Conservation (phyloP, 2,797 vertebrate species). For the Mionectes olivaceus region DNA sequence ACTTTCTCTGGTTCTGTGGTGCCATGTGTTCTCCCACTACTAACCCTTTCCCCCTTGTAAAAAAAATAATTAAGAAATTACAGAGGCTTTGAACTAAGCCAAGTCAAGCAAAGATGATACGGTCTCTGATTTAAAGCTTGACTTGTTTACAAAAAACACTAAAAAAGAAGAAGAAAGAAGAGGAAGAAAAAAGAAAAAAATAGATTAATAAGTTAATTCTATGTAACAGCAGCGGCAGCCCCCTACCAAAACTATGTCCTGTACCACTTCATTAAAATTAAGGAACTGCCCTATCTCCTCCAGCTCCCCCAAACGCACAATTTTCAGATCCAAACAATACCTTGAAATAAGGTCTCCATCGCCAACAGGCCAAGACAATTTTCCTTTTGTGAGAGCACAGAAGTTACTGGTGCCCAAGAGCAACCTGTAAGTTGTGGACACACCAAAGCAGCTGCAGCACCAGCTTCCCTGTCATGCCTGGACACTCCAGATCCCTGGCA, state of each 20-base stretch:
- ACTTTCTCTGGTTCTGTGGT: not conserved
- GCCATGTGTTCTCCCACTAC: not conserved
- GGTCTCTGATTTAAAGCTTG: not conserved
- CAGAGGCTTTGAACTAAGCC: not conserved
- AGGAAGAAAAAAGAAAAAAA: not conserved
- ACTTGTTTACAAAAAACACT: not conserved
- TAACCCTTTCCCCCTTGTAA: not conserved
- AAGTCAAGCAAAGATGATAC: not conserved
- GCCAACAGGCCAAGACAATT: not conserved
- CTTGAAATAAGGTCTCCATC: not conserved
- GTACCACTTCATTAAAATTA: not conserved
- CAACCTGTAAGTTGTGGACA: not conserved
- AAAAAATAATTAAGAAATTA: not conserved
- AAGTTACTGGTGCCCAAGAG: not conserved
- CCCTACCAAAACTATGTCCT: not conserved
- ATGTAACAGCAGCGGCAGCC: not conserved
- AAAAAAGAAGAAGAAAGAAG: not conserved
- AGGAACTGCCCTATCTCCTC: not conserved
- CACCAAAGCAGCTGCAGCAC: not conserved
- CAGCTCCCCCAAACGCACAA: fast-evolving
- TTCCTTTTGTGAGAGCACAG: not conserved
- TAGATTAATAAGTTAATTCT: not conserved
- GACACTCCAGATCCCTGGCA: not conserved
- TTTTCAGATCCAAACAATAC: not conserved
- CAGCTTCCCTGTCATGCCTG: not conserved